phyloP scores from a whole-genome alignment of 30 jellyfish, hydroid and myxozoan species.

The Pseudorhiza aurosa region DNA sequence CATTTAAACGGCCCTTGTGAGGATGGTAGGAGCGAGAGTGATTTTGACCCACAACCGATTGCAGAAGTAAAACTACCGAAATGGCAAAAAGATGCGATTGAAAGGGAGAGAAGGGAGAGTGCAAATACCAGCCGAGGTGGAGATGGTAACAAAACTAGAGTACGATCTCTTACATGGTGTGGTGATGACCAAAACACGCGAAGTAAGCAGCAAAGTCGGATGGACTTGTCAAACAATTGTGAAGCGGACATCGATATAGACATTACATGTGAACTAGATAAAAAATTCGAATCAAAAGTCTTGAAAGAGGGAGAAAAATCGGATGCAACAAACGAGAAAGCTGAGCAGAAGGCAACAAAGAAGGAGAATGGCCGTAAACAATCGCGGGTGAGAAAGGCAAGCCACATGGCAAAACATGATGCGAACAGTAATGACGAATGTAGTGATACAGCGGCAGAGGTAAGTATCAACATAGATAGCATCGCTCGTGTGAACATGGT shows the following conservation, averaged over 20 bases:
- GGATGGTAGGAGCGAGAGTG: not conserved
- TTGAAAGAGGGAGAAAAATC: too few relatives aligned
- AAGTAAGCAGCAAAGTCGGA: too few relatives aligned
- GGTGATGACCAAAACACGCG: too few relatives aligned
- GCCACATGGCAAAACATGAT: not conserved
- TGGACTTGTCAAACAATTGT: too few relatives aligned
- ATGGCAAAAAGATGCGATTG: slow-evolving; percentile 17
- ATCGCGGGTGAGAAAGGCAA: not conserved
- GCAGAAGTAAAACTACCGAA: slow-evolving; percentile 8
- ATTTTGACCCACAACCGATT: not conserved
- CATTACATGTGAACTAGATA: too few relatives aligned
- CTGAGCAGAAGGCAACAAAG: not conserved
- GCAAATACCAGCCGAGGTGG: not conserved
- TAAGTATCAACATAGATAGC: not conserved
- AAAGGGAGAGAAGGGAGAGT: not conserved
- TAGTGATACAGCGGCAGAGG: not conserved
- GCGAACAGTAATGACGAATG: not conserved
- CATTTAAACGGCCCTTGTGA: not conserved
- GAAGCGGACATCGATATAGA: too few relatives aligned
- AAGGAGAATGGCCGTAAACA: not conserved
- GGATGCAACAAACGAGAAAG: too few relatives aligned
- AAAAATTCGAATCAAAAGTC: too few relatives aligned
- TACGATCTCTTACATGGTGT: too few relatives aligned
- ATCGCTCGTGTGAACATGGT: slow-evolving; percentile 41
- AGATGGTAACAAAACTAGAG: not conserved